phyloP scores from a whole-genome alignment of 2,797 vertebrate species.

The Crossoptilon crossoptilon region DNA sequence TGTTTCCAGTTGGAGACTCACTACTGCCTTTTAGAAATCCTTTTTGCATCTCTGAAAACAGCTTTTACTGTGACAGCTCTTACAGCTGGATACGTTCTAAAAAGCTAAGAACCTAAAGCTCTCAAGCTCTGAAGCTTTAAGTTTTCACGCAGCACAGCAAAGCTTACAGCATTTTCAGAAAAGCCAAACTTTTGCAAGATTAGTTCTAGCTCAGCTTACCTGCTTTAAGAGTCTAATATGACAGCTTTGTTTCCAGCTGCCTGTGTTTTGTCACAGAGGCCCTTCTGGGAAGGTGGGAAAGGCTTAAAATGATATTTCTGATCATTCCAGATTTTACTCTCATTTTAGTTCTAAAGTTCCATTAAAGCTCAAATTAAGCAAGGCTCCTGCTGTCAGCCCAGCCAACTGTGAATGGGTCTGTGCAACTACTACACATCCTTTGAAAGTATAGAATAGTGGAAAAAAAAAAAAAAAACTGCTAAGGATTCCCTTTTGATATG shows the following conservation, averaged over 20 bases:
- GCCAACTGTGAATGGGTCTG: conserved; percentile 65
- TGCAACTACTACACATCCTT: conserved; percentile 62
- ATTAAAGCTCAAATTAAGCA: conserved; percentile 78
- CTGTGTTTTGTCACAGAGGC: conserved; percentile 38
- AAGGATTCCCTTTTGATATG: conserved; percentile 59
- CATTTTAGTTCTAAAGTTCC: conserved; percentile 53
- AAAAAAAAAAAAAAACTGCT: conserved; percentile 4
- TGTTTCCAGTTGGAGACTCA: conserved; percentile 24
- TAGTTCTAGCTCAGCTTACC: conserved; percentile 27
- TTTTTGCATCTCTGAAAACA: conserved; percentile 28
- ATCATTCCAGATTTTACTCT: conserved; percentile 49
- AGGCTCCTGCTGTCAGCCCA: conserved; percentile 66
- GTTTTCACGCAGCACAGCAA: neutral
- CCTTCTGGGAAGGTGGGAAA: conserved; percentile 39
- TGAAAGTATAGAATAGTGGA: conserved; percentile 66
- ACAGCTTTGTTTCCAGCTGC: conserved; percentile 14
- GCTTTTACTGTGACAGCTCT: neutral
- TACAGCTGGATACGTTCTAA: neutral
- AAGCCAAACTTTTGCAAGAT: conserved; percentile 31
- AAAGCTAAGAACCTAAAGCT: neutral
- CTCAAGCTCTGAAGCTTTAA: neutral
- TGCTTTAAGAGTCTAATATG: neutral
- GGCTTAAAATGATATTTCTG: conserved; percentile 25
- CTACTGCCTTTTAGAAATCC: conserved; percentile 48
- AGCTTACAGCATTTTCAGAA: conserved; percentile 1